A percentile compares a stretch with the other conserved stretches of the same genome.
These are phyloP conservation scores for Hesperophylax magnus DNA, from an alignment of 1,140 invertebrate species.

Conservation along the genomic window DNA sequence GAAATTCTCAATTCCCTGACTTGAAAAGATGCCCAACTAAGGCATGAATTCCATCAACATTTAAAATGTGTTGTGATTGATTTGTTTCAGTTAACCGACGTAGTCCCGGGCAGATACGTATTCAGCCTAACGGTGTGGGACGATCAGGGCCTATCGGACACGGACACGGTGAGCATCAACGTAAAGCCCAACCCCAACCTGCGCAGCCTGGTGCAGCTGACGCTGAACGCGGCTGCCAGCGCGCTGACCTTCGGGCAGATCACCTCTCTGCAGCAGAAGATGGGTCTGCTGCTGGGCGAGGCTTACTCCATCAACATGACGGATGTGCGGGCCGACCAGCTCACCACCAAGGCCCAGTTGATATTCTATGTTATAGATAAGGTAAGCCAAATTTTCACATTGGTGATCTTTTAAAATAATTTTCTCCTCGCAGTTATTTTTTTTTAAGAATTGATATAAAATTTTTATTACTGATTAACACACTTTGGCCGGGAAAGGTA, in stretches of 20 bases:
- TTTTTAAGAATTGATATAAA: no score
- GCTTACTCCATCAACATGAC: conserved; percentile 76
- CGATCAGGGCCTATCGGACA: conserved; percentile 85
- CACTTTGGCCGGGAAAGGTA: no score
- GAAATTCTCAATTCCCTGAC: no score
- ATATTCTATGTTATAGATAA: conserved; percentile 68
- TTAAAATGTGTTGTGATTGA: no score
- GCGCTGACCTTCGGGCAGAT: conserved; percentile 83
- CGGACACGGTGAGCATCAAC: conserved; percentile 87
- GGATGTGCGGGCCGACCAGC: conserved; percentile 74
- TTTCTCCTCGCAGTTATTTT: no score
- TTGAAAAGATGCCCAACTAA: no score
- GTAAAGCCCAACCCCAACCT: conserved; percentile 86
- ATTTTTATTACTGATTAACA: no score
- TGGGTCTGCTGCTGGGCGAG: conserved; percentile 82
- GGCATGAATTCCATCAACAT: no score
- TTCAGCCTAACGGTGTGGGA: conserved; percentile 92
- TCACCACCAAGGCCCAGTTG: conserved; percentile 67
- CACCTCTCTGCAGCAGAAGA: conserved; percentile 80
- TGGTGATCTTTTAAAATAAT: no score
- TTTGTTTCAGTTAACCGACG: conserved; percentile 81
- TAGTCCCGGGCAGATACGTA: conserved; percentile 89
- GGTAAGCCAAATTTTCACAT: conserved; percentile 56
- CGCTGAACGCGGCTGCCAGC: conserved; percentile 80
- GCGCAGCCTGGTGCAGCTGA: conserved; percentile 85